Base-by-base conservation (phyloP, 2,113 vertebrate genomes). In the Triplophysa dalaica region DNA sequence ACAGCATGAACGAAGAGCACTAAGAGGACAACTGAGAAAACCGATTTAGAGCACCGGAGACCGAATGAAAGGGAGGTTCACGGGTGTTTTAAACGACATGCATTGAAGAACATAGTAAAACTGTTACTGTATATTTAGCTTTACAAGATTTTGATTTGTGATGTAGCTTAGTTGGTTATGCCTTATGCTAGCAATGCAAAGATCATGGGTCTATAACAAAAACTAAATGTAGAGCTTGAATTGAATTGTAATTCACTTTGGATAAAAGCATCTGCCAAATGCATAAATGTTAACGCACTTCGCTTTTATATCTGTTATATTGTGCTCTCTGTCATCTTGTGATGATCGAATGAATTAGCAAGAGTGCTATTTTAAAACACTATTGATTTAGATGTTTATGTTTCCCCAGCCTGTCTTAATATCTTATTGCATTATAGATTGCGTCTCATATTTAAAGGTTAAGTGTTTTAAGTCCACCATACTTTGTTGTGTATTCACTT, bases 301-400 rank as follows among this genome's bases (percentile, higher is more conserved):
- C n/a, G 41, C 58, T 24, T 19, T 63, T 43, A 9, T 54, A 26
- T 64, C 26, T 54, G 2, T 70, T 48, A 14, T 77, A 70, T 64
- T 77, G 65, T 77, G 58, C 60, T 60, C 50, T 26, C 64, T 56
- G 63, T 58, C 78, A 50, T 64, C 38, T 52, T 11, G 2, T 22
- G 33, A n/a, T 45, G 14, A 38, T 79, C 41, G 21, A 29, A 70
- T 70, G 21, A 33, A 80, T 80, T 29, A 54, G 16, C 45, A 17
- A 0, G 43, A 17, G 26, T 63, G 64, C 56, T 70, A 56, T 41
- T 81, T 41, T 70, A 12, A 52, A 63, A 66, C 8, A n/a, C 24
- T 52, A 70, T 70, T 76, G 80, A 70, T 70, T 70, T 45, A 54
- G 68, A 70, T 10, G 56, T 43, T 24, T 70, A 19, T 66, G 50